Evolutionary conservation across 2,888 invertebrate species (phyloP), one percentile per base, ranked within the genome.

Genomic region (Cosmorhoe ocellata): DNA sequence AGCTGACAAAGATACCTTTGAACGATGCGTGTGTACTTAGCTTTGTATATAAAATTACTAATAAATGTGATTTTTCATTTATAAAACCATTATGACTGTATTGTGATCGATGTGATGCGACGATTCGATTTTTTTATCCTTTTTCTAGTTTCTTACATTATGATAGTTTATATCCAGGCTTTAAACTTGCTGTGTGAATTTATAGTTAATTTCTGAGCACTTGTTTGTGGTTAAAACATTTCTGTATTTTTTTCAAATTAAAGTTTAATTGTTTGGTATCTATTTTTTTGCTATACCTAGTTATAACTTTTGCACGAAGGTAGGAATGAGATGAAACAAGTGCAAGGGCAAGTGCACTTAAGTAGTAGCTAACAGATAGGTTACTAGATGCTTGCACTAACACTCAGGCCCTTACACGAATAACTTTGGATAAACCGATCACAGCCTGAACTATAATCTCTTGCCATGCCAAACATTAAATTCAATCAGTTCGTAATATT

Each of bases 11-110:
- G 56, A 56, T 65, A 63, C 58, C 55, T 18, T 5, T 58, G 58
- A 42, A 63, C 63, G 65, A 63, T 67, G 59, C 63, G 67, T 61
- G 63, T 76, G 70, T 76, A n/a, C n/a, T n/a, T n/a, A n/a, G 55
- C 59, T 74, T 63, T 82, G 75, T 83, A 83, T 66, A 81, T 81
- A 81, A 74, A 79, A 73, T 76, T 74, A 72, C 55, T 71, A 69
- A 66, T 65, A 69, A 70, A 70, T 55, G 54, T 55, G 31, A 54
- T 58, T 55, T 18, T 59, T 59, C 41, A 55, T 60, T 57, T 47
- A 42, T 49, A 37, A 42, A 51, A 48, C 24, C 33, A 42, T 27
- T 44, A 48, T 51, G n/a, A n/a, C n/a, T n/a, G 44, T 56, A 43
- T 41, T 40, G 24, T 32, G 26, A 48, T 14, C 38, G 41, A 31